These are phyloP conservation scores for Rhizomys pruinosus DNA, from an alignment of 2,113 vertebrate genomes.

Conservation along the genomic window DNA sequence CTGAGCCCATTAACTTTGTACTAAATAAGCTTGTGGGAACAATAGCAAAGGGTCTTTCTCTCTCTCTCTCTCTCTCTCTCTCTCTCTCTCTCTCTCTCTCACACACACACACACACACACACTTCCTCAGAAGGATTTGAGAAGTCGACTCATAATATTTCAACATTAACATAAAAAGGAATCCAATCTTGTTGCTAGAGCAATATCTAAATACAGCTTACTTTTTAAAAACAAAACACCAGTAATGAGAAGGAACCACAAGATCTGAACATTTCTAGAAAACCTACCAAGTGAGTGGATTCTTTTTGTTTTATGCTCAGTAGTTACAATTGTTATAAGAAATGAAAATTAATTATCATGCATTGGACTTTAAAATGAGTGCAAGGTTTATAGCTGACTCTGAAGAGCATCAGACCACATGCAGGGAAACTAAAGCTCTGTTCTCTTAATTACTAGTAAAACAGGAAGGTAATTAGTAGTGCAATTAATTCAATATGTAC, in stretches of 20 bases:
- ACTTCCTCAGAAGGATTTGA: not conserved
- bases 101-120: too few relatives aligned
- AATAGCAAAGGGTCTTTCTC: not conserved
- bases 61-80: not conserved
- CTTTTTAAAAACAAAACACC: slow-evolving; percentile 25
- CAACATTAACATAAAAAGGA: slow-evolving; percentile 49
- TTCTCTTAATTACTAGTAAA: slow-evolving; percentile 70
- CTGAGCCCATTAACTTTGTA: not conserved
- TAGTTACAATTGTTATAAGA: slow-evolving; percentile 37
- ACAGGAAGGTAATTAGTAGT: slow-evolving; percentile 64
- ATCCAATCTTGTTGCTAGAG: slow-evolving; percentile 32
- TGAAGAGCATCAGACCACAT: slow-evolving; percentile 59
- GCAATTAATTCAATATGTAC: slow-evolving; percentile 53
- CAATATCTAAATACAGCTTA: not conserved
- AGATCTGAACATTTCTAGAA: slow-evolving; percentile 29
- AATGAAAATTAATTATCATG: slow-evolving; percentile 46
- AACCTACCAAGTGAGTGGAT: not conserved
- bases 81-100: not conserved
- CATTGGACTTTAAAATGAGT: slow-evolving; percentile 69
- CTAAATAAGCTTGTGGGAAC: not conserved
- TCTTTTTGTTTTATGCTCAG: slow-evolving; percentile 20
- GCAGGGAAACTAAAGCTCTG: slow-evolving; percentile 41
- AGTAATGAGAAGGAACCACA: slow-evolving; percentile 35
- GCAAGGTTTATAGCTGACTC: slow-evolving; percentile 56
- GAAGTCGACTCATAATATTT: slow-evolving; percentile 11